These are phyloP conservation scores for Oeneis ivallda DNA, from an alignment of 2,888 invertebrate genomes.

Conservation along the genomic window DNA sequence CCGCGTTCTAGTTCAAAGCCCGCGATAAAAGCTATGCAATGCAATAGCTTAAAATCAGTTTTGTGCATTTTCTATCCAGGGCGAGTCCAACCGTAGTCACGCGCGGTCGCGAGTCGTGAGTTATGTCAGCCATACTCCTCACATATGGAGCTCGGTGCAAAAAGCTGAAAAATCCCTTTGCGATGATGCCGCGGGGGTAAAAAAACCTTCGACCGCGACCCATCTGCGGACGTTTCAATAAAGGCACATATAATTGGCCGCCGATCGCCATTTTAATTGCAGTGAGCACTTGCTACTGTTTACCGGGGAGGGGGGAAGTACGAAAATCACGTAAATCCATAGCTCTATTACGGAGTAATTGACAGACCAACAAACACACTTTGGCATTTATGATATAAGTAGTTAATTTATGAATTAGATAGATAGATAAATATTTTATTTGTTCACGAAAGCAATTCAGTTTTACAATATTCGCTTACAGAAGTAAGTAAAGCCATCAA, in stretches of 20 bases:
- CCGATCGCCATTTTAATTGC: slow-evolving; percentile 69
- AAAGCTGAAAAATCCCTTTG: slow-evolving; percentile 58
- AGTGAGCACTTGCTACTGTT: slow-evolving; percentile 44
- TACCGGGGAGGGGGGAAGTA: slow-evolving; percentile 42
- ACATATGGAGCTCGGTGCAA: slow-evolving; percentile 3
- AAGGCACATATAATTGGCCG: slow-evolving; percentile 64
- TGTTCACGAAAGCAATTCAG: no score
- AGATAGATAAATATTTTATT: no score
- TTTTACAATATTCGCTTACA: no score
- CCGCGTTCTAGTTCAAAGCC: no score
- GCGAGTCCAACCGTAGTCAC: neutral
- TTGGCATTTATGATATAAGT: no score
- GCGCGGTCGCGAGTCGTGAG: slow-evolving; percentile 1
- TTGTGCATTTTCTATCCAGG: neutral
- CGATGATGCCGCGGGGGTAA: slow-evolving; percentile 47
- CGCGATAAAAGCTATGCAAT: no score
- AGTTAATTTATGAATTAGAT: no score
- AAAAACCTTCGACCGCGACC: slow-evolving; percentile 47
- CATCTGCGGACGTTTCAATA: slow-evolving; percentile 72
- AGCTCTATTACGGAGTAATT: no score
- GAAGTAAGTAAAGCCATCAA: no score
- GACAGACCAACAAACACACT: no score
- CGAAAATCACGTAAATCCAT: no score
- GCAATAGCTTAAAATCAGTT: no score
- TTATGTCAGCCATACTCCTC: slow-evolving; percentile 17